phyloP scores from a whole-genome alignment of 2,797 vertebrate species.

The Phoxinus dragarum region DNA sequence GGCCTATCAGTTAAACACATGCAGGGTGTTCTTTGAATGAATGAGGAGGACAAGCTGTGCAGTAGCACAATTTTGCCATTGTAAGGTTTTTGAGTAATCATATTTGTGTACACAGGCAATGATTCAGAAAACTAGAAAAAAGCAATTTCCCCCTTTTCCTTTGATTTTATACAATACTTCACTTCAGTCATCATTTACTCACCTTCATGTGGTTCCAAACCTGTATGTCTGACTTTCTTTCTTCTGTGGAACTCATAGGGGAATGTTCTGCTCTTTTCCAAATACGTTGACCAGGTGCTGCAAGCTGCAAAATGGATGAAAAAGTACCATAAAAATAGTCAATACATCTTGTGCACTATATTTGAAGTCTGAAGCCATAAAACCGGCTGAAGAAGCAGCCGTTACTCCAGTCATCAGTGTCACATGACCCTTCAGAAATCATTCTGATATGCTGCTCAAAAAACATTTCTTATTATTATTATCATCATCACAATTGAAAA shows the following conservation, averaged over 20 bases:
- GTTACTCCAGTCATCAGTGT: neutral
- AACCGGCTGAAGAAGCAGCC: neutral
- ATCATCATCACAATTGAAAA: neutral
- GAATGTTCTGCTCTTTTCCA: neutral
- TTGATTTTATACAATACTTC: neutral
- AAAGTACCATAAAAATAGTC: neutral
- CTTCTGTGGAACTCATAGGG: neutral
- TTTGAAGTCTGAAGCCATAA: slow-evolving; percentile 7
- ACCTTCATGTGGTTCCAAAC: neutral
- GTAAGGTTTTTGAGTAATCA: slow-evolving; percentile 12
- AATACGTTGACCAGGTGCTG: neutral
- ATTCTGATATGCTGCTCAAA: neutral
- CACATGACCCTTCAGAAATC: neutral
- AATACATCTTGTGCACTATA: neutral
- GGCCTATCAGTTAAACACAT: slow-evolving; percentile 18
- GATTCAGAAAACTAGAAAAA: neutral
- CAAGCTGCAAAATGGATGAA: neutral
- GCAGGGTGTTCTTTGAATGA: neutral
- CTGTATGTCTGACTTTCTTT: neutral
- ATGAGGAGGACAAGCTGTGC: neutral
- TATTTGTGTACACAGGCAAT: slow-evolving; percentile 1
- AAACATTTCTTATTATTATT: neutral
- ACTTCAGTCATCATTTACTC: neutral
- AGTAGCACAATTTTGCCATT: neutral
- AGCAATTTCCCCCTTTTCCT: too few species aligned